Evolutionary conservation across 2,888 invertebrate genomes (phyloP).

Genomic region (Eulithis testata): DNA sequence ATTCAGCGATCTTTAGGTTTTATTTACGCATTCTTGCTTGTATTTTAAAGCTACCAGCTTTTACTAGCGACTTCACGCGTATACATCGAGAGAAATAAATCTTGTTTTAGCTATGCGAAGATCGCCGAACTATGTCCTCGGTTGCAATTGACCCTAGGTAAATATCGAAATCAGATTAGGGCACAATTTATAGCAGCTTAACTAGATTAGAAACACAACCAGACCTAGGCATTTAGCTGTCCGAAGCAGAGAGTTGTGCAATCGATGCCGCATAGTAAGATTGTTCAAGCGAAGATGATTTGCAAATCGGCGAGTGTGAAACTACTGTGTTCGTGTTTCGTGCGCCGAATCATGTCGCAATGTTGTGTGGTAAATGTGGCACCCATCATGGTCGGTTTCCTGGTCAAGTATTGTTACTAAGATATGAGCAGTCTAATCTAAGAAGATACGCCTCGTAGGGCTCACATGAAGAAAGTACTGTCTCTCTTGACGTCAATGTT

Average conservation of each 20-base stretch:
- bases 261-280: conserved; percentile 27
- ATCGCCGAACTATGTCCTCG: background rate
- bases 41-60: no score
- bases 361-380: conserved; percentile 21
- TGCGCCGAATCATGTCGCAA: conserved; percentile 30
- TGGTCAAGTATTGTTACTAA: background rate
- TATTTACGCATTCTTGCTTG: background rate
- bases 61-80: no score
- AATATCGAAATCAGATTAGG: background rate
- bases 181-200: background rate
- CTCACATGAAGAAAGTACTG: background rate
- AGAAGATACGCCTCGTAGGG: no score
- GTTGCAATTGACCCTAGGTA: background rate
- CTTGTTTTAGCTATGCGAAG: background rate
- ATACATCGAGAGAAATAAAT: background rate
- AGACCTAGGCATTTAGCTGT: conserved; percentile 13
- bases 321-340: conserved; percentile 12
- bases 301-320: conserved; percentile 33
- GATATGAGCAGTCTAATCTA: background rate
- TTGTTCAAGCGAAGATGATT: conserved; percentile 37
- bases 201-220: conserved; percentile 4
- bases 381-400: conserved; percentile 4
- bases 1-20: background rate
- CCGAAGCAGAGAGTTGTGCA: conserved; percentile 16
- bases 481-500: background rate